Base-by-base conservation (phyloP, 2,888 invertebrate species). In the Pterostichus niger region DNA sequence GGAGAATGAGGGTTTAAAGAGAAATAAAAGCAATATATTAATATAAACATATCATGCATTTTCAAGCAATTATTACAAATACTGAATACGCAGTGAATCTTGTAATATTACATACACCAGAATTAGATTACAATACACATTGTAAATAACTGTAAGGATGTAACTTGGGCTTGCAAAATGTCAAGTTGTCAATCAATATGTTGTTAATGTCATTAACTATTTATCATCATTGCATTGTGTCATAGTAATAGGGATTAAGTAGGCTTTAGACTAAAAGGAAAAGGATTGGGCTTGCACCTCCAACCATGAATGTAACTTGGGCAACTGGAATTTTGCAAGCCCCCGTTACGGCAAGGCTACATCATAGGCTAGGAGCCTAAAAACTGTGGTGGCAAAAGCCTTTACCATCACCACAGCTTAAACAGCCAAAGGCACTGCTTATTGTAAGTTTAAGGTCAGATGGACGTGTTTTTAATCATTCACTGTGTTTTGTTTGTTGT, bases 41-140 rank as follows among this genome's bases (percentile, higher is more conserved):
- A 93, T 93, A 92, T 95, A 95, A 95, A 94, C 94, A 94, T 94
- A 94, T 93, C 95, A 95, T 95, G 95, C 95, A 95, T 94, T 93
- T 93, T 92, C 92, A 95, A 95, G 95, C 95, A 94, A 95, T 95
- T 95, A 95, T 95, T 95, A 95, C 93, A 93, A 93, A 93, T 93
- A 93, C 94, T 94, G 94, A 94, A 71, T 71, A 71, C 94, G 93
- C 91, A 90, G 90, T 90, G 90, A 90, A 89, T 87, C 87, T 87
- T 86, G 77, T 77, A 82, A 82, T 85, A 87, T 90, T 91, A 91
- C 91, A 91, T 91, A 91, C 91, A 91, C 91, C 90, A 90, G 90
- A 90, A 91, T 91, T 91, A 91, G 90, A 88, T 88, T 91, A 91
- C 90, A 91, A 88, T 90, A 90, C 90, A 90, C 90, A 89, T 89